Conservation (phyloP, 2,113 vertebrate genomes). For the Eulacestoma nigropectus region DNA sequence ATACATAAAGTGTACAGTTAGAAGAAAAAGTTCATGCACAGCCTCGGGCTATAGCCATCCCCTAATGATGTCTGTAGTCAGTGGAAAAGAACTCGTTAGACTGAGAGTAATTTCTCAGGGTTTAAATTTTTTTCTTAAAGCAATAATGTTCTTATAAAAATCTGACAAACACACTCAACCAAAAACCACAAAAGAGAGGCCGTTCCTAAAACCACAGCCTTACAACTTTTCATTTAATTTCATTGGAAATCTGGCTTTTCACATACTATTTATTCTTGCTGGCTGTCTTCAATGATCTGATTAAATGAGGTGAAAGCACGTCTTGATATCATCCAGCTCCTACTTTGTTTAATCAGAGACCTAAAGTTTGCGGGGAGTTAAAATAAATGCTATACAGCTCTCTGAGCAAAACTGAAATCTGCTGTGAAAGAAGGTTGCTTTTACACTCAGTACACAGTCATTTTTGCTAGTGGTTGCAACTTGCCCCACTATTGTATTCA, state of each 20-base stretch:
- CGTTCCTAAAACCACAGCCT: neutral
- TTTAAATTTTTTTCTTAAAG: constrained; percentile 91
- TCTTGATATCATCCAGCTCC: neutral
- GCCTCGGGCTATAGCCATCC: constrained; percentile 91
- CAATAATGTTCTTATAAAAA: constrained; percentile 79
- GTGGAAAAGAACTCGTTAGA: constrained; percentile 93
- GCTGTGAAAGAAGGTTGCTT: neutral
- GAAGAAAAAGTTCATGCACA: constrained; percentile 96
- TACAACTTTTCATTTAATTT: constrained; percentile 47
- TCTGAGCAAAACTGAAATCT: neutral
- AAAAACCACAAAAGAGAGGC: constrained; percentile 61
- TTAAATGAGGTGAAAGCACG: neutral
- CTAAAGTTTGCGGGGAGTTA: constrained; percentile 62
- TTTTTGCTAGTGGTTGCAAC: constrained; percentile 27
- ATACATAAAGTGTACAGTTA: constrained; percentile 99
- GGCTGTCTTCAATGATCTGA: neutral
- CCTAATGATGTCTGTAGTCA: constrained; percentile 98
- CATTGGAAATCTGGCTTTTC: constrained; percentile 30
- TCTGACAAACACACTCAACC: constrained; percentile 66
- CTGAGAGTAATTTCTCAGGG: constrained; percentile 92
- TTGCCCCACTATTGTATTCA: neutral
- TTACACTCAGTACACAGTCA: neutral
- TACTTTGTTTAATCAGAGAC: constrained; percentile 35
- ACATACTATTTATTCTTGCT: neutral
- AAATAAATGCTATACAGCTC: constrained; percentile 38